Percentiles rank a stretch among this genome's conserved stretches.
phyloP scores from a whole-genome alignment of 2,797 vertebrate species.

The Oryzias dopingdopingensis region DNA sequence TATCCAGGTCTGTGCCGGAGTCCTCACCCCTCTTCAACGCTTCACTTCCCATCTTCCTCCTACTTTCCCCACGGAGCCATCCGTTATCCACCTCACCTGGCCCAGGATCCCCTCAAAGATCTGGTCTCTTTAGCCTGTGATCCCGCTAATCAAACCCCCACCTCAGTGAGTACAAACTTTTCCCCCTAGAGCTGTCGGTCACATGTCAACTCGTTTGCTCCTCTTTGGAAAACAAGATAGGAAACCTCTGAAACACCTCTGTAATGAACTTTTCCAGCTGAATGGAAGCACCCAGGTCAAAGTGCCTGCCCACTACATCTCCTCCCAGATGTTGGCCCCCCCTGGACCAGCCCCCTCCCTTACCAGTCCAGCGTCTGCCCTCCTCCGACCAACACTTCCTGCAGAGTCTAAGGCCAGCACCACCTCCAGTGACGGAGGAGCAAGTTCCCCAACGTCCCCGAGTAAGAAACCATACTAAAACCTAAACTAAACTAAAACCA shows the following conservation, averaged over 20 bases:
- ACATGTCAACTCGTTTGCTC: no score
- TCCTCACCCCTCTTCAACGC: constrained; percentile 89
- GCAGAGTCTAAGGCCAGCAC: constrained; percentile 89
- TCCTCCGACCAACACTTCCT: constrained; percentile 73
- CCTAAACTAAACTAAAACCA: not conserved
- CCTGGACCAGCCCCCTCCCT: constrained; percentile 80
- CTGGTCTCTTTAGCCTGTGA: constrained; percentile 95
- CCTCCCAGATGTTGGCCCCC: constrained; percentile 90
- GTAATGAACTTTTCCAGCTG: constrained; percentile 72
- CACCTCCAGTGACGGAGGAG: constrained; percentile 85
- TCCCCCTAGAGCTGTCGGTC: not conserved
- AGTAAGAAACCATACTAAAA: constrained; percentile 77
- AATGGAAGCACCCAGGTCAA: constrained; percentile 94
- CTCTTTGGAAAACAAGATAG: not conserved
- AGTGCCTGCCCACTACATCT: constrained; percentile 91
- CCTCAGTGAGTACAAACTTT: constrained; percentile 83
- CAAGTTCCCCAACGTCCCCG: constrained; percentile 88
- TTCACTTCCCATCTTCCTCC: constrained; percentile 91
- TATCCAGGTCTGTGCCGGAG: constrained; percentile 87
- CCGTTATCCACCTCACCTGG: constrained; percentile 93
- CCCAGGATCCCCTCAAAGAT: constrained; percentile 95
- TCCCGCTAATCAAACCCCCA: constrained; percentile 89
- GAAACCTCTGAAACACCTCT: not conserved
- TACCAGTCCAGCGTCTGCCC: constrained; percentile 72
- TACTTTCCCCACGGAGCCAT: constrained; percentile 95